Evolutionary conservation across 2,888 invertebrate species (phyloP).

Genomic region (Tenthredo amoena): DNA sequence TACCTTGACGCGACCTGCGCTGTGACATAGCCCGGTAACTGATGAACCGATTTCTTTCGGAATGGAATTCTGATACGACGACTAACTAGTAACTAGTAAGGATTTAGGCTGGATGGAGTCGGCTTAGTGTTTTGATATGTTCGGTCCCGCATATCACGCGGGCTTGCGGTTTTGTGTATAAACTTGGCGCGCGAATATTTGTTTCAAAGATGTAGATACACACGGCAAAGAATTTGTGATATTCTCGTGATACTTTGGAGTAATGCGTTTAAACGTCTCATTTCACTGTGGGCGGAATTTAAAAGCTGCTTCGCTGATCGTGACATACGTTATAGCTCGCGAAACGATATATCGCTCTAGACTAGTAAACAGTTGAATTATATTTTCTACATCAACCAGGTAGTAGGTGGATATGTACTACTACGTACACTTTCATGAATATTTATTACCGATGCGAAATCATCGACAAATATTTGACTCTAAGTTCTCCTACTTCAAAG

Average conservation of each 20-base stretch:
- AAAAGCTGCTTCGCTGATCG: not conserved
- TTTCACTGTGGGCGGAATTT: slow-evolving; percentile 35
- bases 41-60: not conserved
- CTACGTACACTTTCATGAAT: slow-evolving; percentile 16
- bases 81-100: not conserved
- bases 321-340: slow-evolving; percentile 5
- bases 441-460: slow-evolving; percentile 5
- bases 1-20: too few species aligned
- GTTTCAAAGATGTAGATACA: slow-evolving; percentile 21
- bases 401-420: not conserved
- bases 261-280: slow-evolving; percentile 39
- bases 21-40: too few species aligned
- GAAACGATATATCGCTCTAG: slow-evolving; percentile 16
- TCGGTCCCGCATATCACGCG: not conserved
- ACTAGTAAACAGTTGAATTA: slow-evolving; percentile 28
- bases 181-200: slow-evolving; percentile 32
- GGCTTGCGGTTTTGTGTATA: not conserved
- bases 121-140: not conserved
- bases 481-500: not conserved
- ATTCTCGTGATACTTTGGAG: not conserved
- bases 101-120: not conserved
- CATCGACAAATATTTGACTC: not conserved
- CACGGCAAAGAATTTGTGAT: not conserved
- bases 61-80: not conserved
- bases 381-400: not conserved